phyloP scores from a whole-genome alignment of 2,888 invertebrate species.

The Metacarcinus magister region DNA sequence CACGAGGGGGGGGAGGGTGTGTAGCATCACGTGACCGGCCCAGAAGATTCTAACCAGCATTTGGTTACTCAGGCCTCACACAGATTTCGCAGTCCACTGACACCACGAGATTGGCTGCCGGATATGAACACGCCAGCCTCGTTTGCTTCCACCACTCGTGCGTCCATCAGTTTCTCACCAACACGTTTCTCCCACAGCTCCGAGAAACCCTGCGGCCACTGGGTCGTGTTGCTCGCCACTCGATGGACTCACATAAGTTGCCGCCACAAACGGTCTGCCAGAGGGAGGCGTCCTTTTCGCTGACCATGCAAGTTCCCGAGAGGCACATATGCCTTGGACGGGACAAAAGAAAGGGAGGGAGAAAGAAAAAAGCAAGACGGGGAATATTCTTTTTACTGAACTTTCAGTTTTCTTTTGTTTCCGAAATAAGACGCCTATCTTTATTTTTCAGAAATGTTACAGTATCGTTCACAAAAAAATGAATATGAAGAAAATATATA shows the following conservation, averaged over 20 bases:
- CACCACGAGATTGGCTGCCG: neutral
- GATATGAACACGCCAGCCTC: neutral
- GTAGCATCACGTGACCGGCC: neutral
- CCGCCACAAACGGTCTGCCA: conserved; percentile 10
- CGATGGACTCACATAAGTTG: neutral
- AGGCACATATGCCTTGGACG: neutral
- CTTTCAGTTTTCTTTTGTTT: neutral
- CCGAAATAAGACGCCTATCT: neutral
- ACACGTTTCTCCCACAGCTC: neutral
- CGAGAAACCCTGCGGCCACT: neutral
- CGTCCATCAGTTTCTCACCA: neutral
- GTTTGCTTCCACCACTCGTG: neutral
- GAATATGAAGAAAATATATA: neutral
- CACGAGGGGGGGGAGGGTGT: neutral
- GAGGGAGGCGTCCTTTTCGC: neutral
- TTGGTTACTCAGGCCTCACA: neutral
- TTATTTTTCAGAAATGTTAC: neutral
- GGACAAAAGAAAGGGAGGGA: neutral
- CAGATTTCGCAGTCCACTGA: neutral
- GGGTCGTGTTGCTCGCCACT: neutral
- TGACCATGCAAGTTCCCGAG: neutral
- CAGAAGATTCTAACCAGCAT: neutral
- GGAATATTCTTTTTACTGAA: neutral
- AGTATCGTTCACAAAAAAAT: neutral
- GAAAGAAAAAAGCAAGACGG: neutral